Base-by-base conservation (phyloP, 2,888 invertebrate species). In the Conistra vaccinii region DNA sequence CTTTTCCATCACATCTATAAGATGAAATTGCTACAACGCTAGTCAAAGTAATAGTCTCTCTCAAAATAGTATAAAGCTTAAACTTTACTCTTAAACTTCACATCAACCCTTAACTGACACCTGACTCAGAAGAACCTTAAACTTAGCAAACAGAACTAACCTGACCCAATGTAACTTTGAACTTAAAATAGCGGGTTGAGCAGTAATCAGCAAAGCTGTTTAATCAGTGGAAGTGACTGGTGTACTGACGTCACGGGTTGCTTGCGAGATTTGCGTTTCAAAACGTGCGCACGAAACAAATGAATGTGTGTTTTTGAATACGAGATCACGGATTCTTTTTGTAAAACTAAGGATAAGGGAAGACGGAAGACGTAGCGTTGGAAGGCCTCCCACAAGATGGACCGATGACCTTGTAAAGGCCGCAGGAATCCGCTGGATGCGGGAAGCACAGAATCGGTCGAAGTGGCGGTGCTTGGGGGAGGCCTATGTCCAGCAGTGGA, bases 141-240 rank as follows among this genome's bases (percentile, higher is more conserved):
- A 57, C 23, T 61, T 29, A 10, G 29, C 35, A 4, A 69, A 77
- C 45, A 48, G 12, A 71, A 57, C 55, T 71, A 71, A 76, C 66
- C 29, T 60, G 20, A 39, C 42, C 10, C 17, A 57, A 76, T 10
- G 6, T 66, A 48, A 51, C n/a, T 62, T 73, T 62, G 53, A 39
- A 29, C 17, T 61, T 39, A 42, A 61, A 66, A 66, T 55, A 26
- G 23, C 23, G 48, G 55, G 48, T 23, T 23, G 32, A 66, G n/a
- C 17, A 17, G 42, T 74, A 42, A 76, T 53, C 42, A 51, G 23
- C 2, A n/a, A 9, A 17, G 20, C 23, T 42, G 60, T 66, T 60
- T 53, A 23, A 60, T 75, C 53, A 60, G 32, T n/a, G 66, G 1
- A 66, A 66, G 45, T 66, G 53, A 48, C 45, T 51, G n/a, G 35